phyloP scores from a whole-genome alignment of 1,140 invertebrate species.

The Ganaspis sp. region DNA sequence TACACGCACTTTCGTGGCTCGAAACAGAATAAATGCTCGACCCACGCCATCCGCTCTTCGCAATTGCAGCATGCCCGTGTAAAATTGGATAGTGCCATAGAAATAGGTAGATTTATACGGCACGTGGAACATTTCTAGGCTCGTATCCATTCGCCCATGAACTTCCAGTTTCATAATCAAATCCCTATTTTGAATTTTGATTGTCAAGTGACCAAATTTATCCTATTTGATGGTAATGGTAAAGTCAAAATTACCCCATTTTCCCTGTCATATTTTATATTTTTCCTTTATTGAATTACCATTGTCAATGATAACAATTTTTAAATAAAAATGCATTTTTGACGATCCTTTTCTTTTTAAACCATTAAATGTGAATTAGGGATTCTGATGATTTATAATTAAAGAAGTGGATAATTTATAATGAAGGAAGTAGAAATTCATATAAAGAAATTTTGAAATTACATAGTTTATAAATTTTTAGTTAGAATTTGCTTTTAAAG shows the following conservation, averaged over 20 bases:
- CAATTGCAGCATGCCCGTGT: slow-evolving; percentile 51
- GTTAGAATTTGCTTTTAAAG: too few species aligned
- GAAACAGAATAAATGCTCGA: slow-evolving; percentile 46
- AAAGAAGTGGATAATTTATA: too few species aligned
- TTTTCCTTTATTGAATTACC: too few species aligned
- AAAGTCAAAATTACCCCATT: not conserved
- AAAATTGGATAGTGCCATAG: slow-evolving; percentile 50
- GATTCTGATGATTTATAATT: too few species aligned
- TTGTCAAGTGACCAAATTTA: not conserved
- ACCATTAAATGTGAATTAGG: too few species aligned
- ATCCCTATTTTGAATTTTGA: not conserved
- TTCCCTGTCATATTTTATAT: not conserved
- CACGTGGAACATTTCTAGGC: not conserved
- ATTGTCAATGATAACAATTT: too few species aligned
- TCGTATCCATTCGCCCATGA: slow-evolving; percentile 22
- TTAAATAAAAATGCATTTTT: too few species aligned
- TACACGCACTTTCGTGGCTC: slow-evolving; percentile 27
- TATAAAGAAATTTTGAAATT: too few species aligned
- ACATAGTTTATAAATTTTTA: too few species aligned
- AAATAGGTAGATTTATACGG: slow-evolving; percentile 43
- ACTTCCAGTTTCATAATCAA: slow-evolving; percentile 6
- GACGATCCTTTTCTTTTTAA: too few species aligned
- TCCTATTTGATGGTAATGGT: too few species aligned
- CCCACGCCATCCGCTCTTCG: slow-evolving; percentile 51
- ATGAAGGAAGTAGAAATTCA: too few species aligned